These are phyloP conservation scores for Micromussa lordhowensis DNA, from an alignment of 92 coral and sea anemone species.

Conservation along the genomic window DNA sequence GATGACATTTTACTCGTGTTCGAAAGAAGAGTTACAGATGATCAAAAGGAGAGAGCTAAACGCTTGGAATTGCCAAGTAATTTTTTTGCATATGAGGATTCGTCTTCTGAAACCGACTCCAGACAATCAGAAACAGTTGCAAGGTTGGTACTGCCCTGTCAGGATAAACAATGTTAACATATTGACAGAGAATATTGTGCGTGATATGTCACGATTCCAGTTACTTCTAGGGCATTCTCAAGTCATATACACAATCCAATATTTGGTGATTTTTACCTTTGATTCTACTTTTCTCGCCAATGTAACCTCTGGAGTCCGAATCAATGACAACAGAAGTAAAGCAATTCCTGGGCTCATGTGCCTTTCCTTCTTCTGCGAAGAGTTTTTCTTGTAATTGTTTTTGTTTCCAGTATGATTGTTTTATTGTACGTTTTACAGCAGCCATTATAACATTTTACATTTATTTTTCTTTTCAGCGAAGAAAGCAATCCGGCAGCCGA, in stretches of 20 bases:
- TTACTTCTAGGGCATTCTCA: neutral
- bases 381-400: neutral
- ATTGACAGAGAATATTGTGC: neutral
- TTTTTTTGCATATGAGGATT: slow-evolving; percentile 38
- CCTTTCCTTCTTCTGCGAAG: neutral
- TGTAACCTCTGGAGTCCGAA: neutral
- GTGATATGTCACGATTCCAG: neutral
- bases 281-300: neutral
- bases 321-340: no score
- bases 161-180: neutral
- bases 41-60: slow-evolving; percentile 63
- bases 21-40: slow-evolving; percentile 53
- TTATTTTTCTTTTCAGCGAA: neutral
- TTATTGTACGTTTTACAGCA: neutral
- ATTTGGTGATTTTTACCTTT: neutral
- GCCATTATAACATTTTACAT: neutral
- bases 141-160: slow-evolving; percentile 1
- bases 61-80: slow-evolving; percentile 51
- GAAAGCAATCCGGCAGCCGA: neutral
- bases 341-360: neutral
- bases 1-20: slow-evolving; percentile 54
- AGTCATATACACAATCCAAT: neutral
- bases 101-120: neutral
- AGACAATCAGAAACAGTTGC: neutral
- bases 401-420: neutral